phyloP scores from a whole-genome alignment of 2,113 vertebrate genomes.

The Rhinopomastus cyanomelas region DNA sequence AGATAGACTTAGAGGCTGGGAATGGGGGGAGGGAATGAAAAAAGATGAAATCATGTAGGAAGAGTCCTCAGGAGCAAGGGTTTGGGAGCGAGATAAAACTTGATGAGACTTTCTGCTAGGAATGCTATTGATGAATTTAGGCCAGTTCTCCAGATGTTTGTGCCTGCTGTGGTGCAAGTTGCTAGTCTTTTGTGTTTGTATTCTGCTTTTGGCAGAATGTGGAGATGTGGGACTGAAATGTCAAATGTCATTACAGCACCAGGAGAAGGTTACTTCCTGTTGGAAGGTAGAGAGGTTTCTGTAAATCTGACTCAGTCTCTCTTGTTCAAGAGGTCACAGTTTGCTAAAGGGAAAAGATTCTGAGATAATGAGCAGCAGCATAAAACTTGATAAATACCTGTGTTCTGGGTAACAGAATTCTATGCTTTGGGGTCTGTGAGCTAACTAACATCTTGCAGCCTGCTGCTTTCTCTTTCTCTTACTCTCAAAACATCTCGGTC shows the following conservation, averaged over 20 bases:
- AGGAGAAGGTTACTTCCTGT: not conserved
- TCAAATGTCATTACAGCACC: not conserved
- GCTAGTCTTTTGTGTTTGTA: not conserved
- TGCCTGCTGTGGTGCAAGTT: not conserved
- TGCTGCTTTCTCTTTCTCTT: not conserved
- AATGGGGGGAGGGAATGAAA: not conserved
- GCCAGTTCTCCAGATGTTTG: not conserved
- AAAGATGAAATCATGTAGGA: not conserved
- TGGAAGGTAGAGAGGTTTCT: not conserved
- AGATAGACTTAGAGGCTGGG: not conserved
- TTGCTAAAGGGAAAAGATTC: not conserved
- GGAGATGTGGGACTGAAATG: not conserved
- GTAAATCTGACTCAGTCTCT: not conserved
- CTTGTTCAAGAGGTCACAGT: not conserved
- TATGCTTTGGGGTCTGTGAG: not conserved
- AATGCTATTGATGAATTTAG: not conserved
- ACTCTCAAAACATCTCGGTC: not conserved
- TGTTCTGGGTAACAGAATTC: not conserved
- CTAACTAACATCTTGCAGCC: not conserved
- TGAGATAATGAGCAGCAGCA: not conserved
- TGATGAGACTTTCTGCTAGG: not conserved
- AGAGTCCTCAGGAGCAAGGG: not conserved
- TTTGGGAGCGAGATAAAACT: not conserved
- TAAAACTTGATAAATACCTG: not conserved
- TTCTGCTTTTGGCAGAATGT: not conserved